These are phyloP conservation scores for Autographa pulchrina DNA, from an alignment of 2,888 invertebrate species.

Conservation along the genomic window DNA sequence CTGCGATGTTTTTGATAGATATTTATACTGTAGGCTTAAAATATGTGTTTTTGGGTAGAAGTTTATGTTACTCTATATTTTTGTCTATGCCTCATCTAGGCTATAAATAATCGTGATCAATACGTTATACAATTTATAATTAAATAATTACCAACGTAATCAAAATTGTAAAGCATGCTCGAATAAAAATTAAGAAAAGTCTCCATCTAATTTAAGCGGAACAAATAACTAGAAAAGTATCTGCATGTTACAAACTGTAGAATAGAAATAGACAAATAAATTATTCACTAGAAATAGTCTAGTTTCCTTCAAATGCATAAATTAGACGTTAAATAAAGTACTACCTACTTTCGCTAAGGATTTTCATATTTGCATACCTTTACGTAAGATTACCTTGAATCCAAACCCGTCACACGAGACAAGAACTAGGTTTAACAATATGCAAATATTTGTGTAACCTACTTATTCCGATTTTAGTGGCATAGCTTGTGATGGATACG, in stretches of 20 bases:
- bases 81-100: too few species aligned
- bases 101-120: too few species aligned
- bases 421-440: slow-evolving; percentile 2
- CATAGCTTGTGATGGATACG: neutral
- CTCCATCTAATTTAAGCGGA: too few species aligned
- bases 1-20: neutral
- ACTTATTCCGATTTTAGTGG: neutral
- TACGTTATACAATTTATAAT: too few species aligned
- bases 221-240: neutral
- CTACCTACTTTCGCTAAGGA: neutral
- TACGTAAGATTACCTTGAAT: slow-evolving; percentile 2
- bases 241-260: neutral
- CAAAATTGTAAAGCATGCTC: too few species aligned
- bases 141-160: too few species aligned
- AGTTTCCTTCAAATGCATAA: neutral
- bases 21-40: too few species aligned
- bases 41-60: too few species aligned
- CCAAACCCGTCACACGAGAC: slow-evolving; percentile 1
- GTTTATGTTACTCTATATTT: neutral
- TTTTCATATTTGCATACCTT: slow-evolving; percentile 4
- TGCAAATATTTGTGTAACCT: slow-evolving; percentile 4
- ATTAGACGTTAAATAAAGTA: slow-evolving; percentile 4
- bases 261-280: neutral
- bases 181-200: too few species aligned
- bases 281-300: neutral